Base-by-base conservation (phyloP, 2,797 vertebrate species). In the Hydrocynus forskahlii region DNA sequence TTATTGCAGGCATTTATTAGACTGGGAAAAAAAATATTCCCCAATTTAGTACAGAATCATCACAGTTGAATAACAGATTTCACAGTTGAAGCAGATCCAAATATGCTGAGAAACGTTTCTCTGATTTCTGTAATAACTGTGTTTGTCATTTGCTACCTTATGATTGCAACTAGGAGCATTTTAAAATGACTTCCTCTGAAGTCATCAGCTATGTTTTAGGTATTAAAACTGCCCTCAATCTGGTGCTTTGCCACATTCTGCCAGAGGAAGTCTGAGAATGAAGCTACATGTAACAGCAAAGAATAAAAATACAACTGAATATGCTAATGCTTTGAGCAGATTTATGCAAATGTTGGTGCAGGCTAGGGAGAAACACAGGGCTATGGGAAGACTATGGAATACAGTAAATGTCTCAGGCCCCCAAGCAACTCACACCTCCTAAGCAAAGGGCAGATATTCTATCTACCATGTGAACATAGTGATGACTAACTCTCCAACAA, bases 41-140 rank as follows among this genome's bases (percentile, higher is more conserved):
- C 75, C 55, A 71, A 63, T 81, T 81, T 78, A 74, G 69, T 57
- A 77, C 63, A 74, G 43, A 84, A 75, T 83, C 77, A 84, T 82
- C 76, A 82, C 35, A 57, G 63, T 72, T 83, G 71, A 84, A 82
- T 63, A 82, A 79, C 75, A 80, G 57, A 84, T 84, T 83, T 84
- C 71, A 84, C 69, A 84, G 74, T 77, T 80, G 64, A 84, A 21
- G 29, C 73, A 79, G 74, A 84, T 80, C 23, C 60, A 80, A 84
- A 81, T 75, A 62, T 77, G 76, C 45, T 5, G 21, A 76, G 59
- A 79, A 48, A 76, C 17, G 19, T 45, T 55, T 59, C 45, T 43
- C 23, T 79, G 80, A 81, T 84, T 86, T 74, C 69, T 70, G 55
- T 71, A 79, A 79, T 86, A 81, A 86, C 74, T 84, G 73, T 75